These are phyloP conservation scores for Drosophila melanosoma DNA, from an alignment of 2,888 invertebrate species.

Conservation along the genomic window DNA sequence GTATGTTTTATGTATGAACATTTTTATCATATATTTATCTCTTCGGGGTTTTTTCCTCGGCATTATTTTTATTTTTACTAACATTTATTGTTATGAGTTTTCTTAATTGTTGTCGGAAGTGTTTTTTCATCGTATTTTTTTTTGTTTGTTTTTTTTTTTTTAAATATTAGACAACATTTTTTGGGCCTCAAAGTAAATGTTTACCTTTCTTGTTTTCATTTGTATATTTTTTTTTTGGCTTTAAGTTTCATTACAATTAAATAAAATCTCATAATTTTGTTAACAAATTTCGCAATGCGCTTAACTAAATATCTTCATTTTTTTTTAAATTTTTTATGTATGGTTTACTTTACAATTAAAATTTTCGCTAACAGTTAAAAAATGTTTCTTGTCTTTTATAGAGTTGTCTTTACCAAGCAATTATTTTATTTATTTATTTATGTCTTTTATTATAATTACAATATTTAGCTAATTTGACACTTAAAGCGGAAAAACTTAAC, in stretches of 20 bases:
- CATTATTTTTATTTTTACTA: slow-evolving; percentile 7
- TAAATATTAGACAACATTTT: slow-evolving; percentile 59
- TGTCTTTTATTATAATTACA: slow-evolving; percentile 64
- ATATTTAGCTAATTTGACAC: slow-evolving; percentile 80
- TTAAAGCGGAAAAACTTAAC: slow-evolving; percentile 82
- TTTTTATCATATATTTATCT: slow-evolving; percentile 33
- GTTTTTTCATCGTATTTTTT: slow-evolving; percentile 9
- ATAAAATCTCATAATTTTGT: slow-evolving; percentile 70
- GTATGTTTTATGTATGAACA: slow-evolving; percentile 49
- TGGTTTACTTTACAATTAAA: slow-evolving; percentile 74
- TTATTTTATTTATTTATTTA: slow-evolving; percentile 44
- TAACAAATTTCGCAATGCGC: slow-evolving; percentile 71
- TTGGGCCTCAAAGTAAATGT: slow-evolving; percentile 59
- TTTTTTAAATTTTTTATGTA: slow-evolving; percentile 12
- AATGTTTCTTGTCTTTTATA: slow-evolving; percentile 57
- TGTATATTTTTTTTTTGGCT: slow-evolving; percentile 41
- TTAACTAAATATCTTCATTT: slow-evolving; percentile 59
- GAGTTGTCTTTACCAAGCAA: slow-evolving; percentile 56
- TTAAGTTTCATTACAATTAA: slow-evolving; percentile 65
- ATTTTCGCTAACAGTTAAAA: slow-evolving; percentile 80
- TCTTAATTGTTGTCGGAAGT: slow-evolving; percentile 23
- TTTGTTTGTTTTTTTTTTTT: slow-evolving; percentile 5
- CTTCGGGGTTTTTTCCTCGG: slow-evolving; percentile 18
- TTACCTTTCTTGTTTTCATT: slow-evolving; percentile 48
- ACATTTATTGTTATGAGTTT: slow-evolving; percentile 34